phyloP scores from a whole-genome alignment of 2,113 vertebrate genomes.

The Daphoenositta chrysoptera region DNA sequence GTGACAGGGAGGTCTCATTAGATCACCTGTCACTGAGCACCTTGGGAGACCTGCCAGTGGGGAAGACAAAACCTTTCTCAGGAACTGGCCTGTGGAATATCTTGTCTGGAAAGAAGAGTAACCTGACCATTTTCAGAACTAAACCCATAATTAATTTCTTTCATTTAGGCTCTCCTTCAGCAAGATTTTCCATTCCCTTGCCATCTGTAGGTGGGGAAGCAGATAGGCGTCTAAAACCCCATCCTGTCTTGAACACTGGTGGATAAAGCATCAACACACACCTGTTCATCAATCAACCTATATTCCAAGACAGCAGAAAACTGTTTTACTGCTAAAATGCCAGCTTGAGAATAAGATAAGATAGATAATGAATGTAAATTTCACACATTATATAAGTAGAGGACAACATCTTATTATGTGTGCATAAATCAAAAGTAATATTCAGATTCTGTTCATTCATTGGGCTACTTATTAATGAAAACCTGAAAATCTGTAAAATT shows the following conservation, averaged over 20 bases:
- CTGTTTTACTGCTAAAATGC: background rate
- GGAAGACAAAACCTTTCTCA: background rate
- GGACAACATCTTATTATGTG: background rate
- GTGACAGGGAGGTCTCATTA: rapidly evolving
- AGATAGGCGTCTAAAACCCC: background rate
- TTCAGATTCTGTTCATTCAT: background rate
- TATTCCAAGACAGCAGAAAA: background rate
- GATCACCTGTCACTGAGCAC: background rate
- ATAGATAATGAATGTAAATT: background rate
- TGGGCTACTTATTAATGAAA: background rate
- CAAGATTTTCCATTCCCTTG: background rate
- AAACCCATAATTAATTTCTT: background rate
- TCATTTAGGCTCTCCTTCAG: background rate
- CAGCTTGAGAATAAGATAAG: too few relatives aligned
- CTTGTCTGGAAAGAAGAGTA: background rate
- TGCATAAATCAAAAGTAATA: background rate
- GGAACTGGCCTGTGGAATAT: background rate
- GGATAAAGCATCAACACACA: background rate
- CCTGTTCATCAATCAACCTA: rapidly evolving
- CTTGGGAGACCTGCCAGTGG: background rate
- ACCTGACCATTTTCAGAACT: background rate
- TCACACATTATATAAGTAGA: background rate
- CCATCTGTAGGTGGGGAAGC: background rate
- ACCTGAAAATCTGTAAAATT: background rate
- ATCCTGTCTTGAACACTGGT: background rate